Percentiles rank a stretch among this genome's conserved stretches.
Conservation (phyloP, 2,888 invertebrate species). For the Ceratothoa steindachneri region DNA sequence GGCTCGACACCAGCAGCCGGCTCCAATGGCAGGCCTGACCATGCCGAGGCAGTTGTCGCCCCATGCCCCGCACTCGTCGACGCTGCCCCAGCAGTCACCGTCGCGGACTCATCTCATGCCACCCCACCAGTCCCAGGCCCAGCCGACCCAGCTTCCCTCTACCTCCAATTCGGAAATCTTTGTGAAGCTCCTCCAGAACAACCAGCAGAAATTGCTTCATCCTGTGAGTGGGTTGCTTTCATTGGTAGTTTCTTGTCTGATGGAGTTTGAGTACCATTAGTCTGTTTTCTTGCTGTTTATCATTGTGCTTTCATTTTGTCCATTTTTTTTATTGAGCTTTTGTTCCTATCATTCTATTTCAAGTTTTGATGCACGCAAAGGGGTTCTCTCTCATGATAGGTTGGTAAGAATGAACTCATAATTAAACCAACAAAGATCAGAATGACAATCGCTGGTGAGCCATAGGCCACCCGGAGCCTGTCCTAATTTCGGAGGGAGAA, state of each 20-base stretch:
- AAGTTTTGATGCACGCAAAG: too few relatives aligned
- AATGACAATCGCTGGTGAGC: too few relatives aligned
- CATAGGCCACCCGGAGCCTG: too few relatives aligned
- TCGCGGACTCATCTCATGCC: neutral
- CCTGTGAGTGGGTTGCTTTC: neutral
- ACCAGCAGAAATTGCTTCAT: neutral
- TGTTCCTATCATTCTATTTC: too few relatives aligned
- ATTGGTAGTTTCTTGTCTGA: neutral
- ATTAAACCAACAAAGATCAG: too few relatives aligned
- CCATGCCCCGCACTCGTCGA: neutral
- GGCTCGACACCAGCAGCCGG: slow-evolving; percentile 16
- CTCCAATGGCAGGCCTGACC: neutral
- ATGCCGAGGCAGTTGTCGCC: neutral
- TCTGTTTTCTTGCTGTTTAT: too few relatives aligned
- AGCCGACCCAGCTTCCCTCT: slow-evolving; percentile 19
- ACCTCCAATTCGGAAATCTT: neutral
- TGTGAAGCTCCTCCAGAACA: neutral
- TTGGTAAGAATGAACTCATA: too few relatives aligned
- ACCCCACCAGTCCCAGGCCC: slow-evolving; percentile 22
- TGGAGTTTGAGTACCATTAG: too few relatives aligned
- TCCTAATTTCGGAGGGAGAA: too few relatives aligned
- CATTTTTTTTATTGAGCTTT: too few relatives aligned
- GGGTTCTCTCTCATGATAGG: too few relatives aligned
- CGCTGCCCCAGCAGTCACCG: neutral
- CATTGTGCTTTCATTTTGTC: too few relatives aligned